Percentiles rank a stretch among this genome's conserved stretches.
Evolutionary conservation across 2,888 invertebrate species (phyloP).

Genomic region (Bugulina stolonifera): DNA sequence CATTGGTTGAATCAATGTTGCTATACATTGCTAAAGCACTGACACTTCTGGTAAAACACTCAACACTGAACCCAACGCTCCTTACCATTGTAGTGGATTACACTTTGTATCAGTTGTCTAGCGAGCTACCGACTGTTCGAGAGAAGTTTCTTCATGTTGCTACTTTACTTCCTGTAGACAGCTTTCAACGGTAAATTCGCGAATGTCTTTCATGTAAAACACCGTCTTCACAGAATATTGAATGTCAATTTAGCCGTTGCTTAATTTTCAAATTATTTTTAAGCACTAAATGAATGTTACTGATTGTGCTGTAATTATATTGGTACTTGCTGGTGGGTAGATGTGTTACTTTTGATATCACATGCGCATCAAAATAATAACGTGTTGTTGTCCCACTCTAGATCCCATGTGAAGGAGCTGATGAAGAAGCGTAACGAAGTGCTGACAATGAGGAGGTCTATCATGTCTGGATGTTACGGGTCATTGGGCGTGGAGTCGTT

Average conservation of each 20-base stretch:
- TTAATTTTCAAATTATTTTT: too few species aligned
- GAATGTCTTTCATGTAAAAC: too few species aligned
- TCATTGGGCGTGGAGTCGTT: not conserved
- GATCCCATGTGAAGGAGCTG: not conserved
- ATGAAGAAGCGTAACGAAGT: conserved; percentile 21
- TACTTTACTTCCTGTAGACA: conserved; percentile 14
- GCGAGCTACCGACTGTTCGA: not conserved
- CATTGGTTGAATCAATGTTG: not conserved
- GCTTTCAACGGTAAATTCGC: not conserved
- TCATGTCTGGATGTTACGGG: conserved; percentile 9
- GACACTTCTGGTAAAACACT: not conserved
- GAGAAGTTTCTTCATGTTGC: conserved; percentile 2
- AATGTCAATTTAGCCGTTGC: too few species aligned
- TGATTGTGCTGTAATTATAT: too few species aligned
- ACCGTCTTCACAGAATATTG: too few species aligned
- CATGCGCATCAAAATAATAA: too few species aligned
- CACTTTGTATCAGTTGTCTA: conserved; percentile 17
- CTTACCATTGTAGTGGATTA: conserved; percentile 4
- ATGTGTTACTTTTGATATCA: too few species aligned
- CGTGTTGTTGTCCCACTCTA: too few species aligned
- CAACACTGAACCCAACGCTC: not conserved
- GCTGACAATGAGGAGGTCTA: not conserved
- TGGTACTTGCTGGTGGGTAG: too few species aligned
- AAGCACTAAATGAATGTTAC: too few species aligned
- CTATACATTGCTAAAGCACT: conserved; percentile 11